These are phyloP conservation scores for Dysmachus trigonus DNA, from an alignment of 2,888 invertebrate genomes.

Conservation along the genomic window DNA sequence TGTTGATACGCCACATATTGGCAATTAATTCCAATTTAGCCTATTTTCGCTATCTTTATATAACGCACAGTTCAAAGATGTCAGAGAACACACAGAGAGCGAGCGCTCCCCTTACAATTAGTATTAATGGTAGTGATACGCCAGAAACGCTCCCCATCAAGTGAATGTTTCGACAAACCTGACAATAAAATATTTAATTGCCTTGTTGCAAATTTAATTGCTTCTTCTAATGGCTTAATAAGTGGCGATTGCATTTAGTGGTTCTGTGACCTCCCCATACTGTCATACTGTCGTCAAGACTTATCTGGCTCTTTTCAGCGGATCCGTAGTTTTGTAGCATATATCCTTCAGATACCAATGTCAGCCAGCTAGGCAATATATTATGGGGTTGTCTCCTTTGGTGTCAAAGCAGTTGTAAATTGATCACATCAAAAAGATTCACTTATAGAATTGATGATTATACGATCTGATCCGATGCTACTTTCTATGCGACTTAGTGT, in stretches of 20 bases:
- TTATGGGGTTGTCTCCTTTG: not conserved
- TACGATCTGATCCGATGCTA: not conserved
- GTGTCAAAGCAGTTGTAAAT: not conserved
- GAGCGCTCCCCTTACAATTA: constrained; percentile 5
- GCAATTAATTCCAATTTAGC: constrained; percentile 39
- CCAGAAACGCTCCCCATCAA: not conserved
- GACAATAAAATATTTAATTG: not conserved
- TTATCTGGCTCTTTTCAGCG: not conserved
- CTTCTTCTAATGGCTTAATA: not conserved
- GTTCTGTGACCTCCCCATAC: not conserved
- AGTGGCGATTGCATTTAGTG: not conserved
- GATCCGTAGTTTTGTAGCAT: not conserved
- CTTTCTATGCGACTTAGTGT: not conserved
- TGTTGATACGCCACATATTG: constrained; percentile 28
- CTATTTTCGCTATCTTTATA: constrained; percentile 38
- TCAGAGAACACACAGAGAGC: constrained; percentile 19
- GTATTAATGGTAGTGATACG: constrained; percentile 3
- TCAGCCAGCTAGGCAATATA: not conserved
- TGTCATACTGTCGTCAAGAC: not conserved
- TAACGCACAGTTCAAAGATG: constrained; percentile 15
- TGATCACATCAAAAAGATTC: not conserved
- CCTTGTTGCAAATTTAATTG: not conserved
- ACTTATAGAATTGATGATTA: not conserved
- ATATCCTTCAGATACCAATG: not conserved
- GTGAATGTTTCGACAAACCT: not conserved